These are phyloP conservation scores for Coregonus ussuriensis DNA, from an alignment of 2,797 vertebrate species.

Conservation along the genomic window DNA sequence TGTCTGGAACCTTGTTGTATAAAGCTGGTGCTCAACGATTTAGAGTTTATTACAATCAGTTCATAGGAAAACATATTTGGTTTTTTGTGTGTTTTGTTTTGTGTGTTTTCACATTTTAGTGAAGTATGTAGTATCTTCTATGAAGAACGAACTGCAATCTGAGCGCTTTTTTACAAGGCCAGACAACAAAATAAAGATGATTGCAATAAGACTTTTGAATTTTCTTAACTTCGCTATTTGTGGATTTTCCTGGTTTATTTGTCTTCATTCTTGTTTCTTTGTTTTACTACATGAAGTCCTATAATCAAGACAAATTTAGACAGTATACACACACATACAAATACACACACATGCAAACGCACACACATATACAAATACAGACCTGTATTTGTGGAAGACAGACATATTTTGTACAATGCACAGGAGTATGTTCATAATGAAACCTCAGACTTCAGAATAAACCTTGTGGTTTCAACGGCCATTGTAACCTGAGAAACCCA, in stretches of 20 bases:
- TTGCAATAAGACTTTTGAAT: conserved; percentile 32
- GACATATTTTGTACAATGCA: no score
- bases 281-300: not conserved
- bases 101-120: conserved; percentile 79
- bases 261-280: not conserved
- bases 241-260: no score
- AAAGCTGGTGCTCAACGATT: not conserved
- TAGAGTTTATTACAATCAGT: conserved; percentile 44
- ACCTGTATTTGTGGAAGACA: no score
- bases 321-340: conserved; percentile 7
- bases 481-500: conserved; percentile 66
- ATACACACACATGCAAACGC: not conserved
- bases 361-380: no score
- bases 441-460: conserved; percentile 33
- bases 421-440: no score
- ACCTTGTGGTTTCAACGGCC: conserved; percentile 67
- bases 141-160: conserved; percentile 78
- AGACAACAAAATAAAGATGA: conserved; percentile 59
- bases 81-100: conserved; percentile 39
- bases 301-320: conserved; percentile 33
- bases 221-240: no score
- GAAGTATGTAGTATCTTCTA: conserved; percentile 78
- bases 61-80: conserved; percentile 39
- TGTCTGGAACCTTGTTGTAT: conserved; percentile 21
- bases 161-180: conserved; percentile 62